Conservation (phyloP, 2,113 vertebrate genomes). For the Hippocampus comes region DNA sequence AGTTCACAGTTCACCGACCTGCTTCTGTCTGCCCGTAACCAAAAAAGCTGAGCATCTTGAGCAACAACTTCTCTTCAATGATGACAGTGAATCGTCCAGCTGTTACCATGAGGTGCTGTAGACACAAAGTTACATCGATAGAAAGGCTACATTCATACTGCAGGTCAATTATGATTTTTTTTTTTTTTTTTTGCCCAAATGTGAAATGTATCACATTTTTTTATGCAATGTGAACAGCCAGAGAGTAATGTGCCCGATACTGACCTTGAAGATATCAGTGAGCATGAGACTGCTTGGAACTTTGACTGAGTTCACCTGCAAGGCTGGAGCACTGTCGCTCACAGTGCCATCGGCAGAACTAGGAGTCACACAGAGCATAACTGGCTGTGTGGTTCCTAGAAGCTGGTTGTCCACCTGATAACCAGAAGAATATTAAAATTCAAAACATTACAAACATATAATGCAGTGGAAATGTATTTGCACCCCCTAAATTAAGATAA, state of each 20-base stretch:
- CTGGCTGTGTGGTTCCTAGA: conserved; percentile 86
- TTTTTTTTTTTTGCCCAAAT: not conserved
- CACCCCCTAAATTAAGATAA: too few relatives aligned
- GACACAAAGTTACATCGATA: conserved; percentile 3
- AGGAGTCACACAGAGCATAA: conserved; percentile 87
- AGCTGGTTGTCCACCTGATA: conserved; percentile 94
- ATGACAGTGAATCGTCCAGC: conserved; percentile 88
- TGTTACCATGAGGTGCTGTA: conserved; percentile 92
- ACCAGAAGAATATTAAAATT: conserved; percentile 1
- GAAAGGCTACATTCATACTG: too few relatives aligned
- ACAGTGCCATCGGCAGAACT: conserved; percentile 72
- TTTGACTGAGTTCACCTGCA: conserved; percentile 90
- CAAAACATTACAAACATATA: too few relatives aligned
- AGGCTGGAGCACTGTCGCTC: conserved; percentile 77
- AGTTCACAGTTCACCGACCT: conserved; percentile 67
- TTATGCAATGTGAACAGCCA: not conserved
- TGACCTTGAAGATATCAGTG: conserved; percentile 95
- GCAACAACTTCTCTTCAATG: conserved; percentile 92
- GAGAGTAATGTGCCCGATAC: not conserved
- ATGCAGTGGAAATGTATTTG: too few relatives aligned
- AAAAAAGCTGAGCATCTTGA: conserved; percentile 92
- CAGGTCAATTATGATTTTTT: too few relatives aligned
- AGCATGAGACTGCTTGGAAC: conserved; percentile 88
- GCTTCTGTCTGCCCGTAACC: conserved; percentile 84
- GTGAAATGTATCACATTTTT: too few relatives aligned